phyloP scores from a whole-genome alignment of 2,888 invertebrate genomes.

The Parnassius smintheus region DNA sequence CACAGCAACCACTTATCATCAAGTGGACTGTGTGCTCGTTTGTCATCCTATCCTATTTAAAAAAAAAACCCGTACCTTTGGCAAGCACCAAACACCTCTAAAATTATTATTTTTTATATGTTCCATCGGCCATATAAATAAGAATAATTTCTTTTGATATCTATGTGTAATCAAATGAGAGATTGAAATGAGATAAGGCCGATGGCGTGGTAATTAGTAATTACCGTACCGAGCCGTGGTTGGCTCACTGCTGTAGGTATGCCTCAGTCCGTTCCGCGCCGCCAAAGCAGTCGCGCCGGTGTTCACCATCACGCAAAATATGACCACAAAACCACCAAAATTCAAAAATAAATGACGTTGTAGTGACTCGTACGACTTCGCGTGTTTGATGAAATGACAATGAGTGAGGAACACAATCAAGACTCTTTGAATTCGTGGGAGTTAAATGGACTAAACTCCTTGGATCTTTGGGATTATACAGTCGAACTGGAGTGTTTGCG shows the following conservation, averaged over 20 bases:
- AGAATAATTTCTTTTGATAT: conserved; percentile 63
- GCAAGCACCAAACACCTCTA: background rate
- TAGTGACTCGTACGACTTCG: conserved; percentile 50
- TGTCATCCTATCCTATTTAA: too few species aligned
- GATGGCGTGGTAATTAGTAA: conserved; percentile 37
- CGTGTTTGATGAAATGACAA: conserved; percentile 48
- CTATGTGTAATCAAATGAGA: conserved; percentile 63
- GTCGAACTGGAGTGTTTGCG: conserved; percentile 90
- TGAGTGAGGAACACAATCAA: conserved; percentile 73
- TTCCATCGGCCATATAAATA: conserved; percentile 43
- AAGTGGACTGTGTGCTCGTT: too few species aligned
- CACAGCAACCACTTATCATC: too few species aligned
- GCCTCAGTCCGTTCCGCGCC: conserved; percentile 48
- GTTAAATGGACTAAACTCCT: conserved; percentile 83
- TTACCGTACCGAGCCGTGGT: conserved; percentile 43
- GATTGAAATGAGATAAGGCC: conserved; percentile 69
- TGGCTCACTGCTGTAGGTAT: conserved; percentile 31
- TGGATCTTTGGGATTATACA: conserved; percentile 93
- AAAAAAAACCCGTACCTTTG: too few species aligned
- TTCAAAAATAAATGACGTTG: conserved; percentile 44
- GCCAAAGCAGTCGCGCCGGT: conserved; percentile 52
- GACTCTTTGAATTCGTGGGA: conserved; percentile 78
- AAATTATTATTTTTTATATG: conserved; percentile 45
- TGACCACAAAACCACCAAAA: conserved; percentile 51
- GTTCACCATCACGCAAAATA: conserved; percentile 42